Base-by-base conservation (phyloP, 2,888 invertebrate genomes). In the Pteria penguin region DNA sequence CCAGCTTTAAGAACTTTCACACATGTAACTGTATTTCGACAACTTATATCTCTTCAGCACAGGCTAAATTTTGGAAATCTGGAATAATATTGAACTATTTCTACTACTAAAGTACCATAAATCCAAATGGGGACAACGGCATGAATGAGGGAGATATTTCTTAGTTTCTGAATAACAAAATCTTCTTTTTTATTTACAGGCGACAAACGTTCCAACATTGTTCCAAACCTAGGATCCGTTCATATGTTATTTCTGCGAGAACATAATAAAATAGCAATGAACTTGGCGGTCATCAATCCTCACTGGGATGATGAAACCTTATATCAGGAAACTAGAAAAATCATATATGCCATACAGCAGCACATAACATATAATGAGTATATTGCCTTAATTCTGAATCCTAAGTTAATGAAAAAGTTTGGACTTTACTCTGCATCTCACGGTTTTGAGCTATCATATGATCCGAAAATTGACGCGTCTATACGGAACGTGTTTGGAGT, bases 341-440 rank as follows among this genome's bases (percentile, higher is more conserved):
- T 98, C 31, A 90, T 97, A 0, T 94, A 94, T 0, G 97, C 97
- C 0, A 82, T 90, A 58, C 84, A 97, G 96, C 93, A 92, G 69
- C 90, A 92, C 77, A 89, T 93, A 29, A 88, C 90, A 3, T 93
- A 89, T 84, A 86, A 86, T 31, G 92, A 93, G 81, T 93, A 88
- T 69, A 92, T 98, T 71, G 98, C 98, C 4, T 62, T 98, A 70
- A 93, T 98, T 62, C 94, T 98, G 18, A 97, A 97, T 5, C 97
- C 96, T 95, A 96, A 96, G 86, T 96, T 96, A 22, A 95, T 97
- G 77, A 96, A 96, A 87, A 93, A 97, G 2, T 97, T 97, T 90
- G 97, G 96, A 4, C 92, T 98, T 71, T 97, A 96, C 84, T 93
- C 98, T 4, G 90, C 96, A 83, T 95, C 96, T 0, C 95, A 96